Percentiles rank a stretch among this genome's conserved stretches.
Evolutionary conservation across 92 coral and sea anemone species (phyloP).

Genomic region (Plumapathes pennacea): DNA sequence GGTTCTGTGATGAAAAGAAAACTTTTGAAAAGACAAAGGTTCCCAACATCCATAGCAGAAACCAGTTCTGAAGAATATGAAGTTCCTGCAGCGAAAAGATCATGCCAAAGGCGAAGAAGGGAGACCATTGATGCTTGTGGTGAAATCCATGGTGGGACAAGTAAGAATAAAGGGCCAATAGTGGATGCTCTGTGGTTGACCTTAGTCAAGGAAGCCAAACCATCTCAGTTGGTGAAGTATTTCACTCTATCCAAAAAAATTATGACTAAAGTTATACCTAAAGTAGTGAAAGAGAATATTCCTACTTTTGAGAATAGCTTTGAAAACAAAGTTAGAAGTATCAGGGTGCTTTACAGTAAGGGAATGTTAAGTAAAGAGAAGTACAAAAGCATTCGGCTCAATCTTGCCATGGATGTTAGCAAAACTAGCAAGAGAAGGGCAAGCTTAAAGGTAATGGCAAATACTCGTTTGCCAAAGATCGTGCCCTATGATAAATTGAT

Average conservation of each 20-base stretch:
- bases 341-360: constrained; percentile 31
- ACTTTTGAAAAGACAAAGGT: constrained; percentile 17
- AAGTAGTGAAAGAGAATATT: no score
- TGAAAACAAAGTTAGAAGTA: constrained; percentile 28
- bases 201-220: no score
- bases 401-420: constrained; percentile 10
- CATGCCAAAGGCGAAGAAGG: constrained; percentile 47
- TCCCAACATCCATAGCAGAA: constrained; percentile 29
- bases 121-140: constrained; percentile 51
- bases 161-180: constrained; percentile 6
- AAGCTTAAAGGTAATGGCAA: constrained; percentile 25
- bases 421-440: constrained; percentile 6
- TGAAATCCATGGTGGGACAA: constrained; percentile 50
- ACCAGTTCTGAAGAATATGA: constrained; percentile 37
- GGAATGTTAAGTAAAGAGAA: constrained; percentile 39
- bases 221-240: no score
- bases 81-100: constrained; percentile 24
- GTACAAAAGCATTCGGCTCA: constrained; percentile 39
- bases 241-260: no score
- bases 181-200: constrained; percentile 23
- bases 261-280: no score
- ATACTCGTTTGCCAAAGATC: constrained; percentile 33
- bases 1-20: constrained; percentile 20
- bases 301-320: constrained; percentile 25
- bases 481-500: constrained; percentile 54